Evolutionary conservation across 2,888 invertebrate genomes (phyloP).

Genomic region (Notocelia uddmanniana): DNA sequence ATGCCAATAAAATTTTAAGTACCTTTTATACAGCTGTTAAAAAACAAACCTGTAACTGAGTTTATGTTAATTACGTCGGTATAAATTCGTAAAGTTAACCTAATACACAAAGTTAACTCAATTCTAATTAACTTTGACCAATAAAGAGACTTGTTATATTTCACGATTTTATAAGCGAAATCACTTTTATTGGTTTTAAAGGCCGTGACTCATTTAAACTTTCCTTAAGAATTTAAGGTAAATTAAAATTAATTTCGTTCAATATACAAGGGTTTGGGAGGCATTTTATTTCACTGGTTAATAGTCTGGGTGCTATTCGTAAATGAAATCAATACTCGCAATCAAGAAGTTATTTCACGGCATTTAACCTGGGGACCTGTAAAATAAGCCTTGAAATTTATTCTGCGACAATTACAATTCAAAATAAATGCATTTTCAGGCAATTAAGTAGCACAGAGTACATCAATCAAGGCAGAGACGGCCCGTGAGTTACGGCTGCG

Average conservation of each 20-base stretch:
- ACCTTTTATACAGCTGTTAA: neutral
- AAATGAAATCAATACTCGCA: neutral
- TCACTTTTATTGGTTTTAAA: slow-evolving; percentile 8
- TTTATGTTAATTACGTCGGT: slow-evolving; percentile 16
- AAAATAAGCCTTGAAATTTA: slow-evolving; percentile 23
- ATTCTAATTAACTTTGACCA: slow-evolving; percentile 12
- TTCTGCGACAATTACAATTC: slow-evolving; percentile 4
- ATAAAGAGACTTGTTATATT: slow-evolving; percentile 32
- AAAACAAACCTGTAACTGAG: slow-evolving; percentile 12
- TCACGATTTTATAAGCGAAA: slow-evolving; percentile 24
- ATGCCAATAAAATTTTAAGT: slow-evolving; percentile 4
- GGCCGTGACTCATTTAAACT: neutral
- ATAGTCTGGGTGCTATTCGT: neutral
- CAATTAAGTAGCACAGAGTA: slow-evolving; percentile 44
- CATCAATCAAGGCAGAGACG: slow-evolving; percentile 45
- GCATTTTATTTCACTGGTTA: neutral
- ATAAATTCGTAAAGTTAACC: slow-evolving; percentile 10
- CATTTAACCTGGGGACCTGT: neutral
- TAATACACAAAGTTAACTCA: slow-evolving; percentile 30
- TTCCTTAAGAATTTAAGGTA: neutral
- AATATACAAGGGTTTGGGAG: neutral
- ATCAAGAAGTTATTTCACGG: neutral
- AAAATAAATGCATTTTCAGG: slow-evolving; percentile 44
- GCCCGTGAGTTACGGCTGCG: slow-evolving; percentile 37
- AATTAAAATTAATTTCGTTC: neutral